These are phyloP conservation scores for Hirtodrosophila duncani DNA, from an alignment of 2,888 invertebrate genomes.

Conservation along the genomic window DNA sequence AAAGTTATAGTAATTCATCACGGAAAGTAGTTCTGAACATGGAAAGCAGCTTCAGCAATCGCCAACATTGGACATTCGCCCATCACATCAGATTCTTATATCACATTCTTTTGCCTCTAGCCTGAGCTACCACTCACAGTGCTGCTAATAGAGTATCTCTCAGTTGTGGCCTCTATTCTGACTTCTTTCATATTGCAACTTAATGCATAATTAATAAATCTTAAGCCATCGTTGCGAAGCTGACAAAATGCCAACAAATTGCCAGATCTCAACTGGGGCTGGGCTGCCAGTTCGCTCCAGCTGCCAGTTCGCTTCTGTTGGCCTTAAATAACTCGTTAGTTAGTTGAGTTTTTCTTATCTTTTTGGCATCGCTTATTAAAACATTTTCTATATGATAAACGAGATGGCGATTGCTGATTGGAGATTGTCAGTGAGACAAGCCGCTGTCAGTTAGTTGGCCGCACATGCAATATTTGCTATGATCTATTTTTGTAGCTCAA, in stretches of 20 bases:
- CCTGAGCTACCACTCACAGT: no score
- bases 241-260: slow-evolving; percentile 68
- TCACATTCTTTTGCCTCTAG: no score
- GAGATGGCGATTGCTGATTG: slow-evolving; percentile 56
- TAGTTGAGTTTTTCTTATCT: slow-evolving; percentile 59
- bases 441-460: slow-evolving; percentile 20
- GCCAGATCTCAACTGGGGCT: slow-evolving; percentile 14
- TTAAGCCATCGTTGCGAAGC: slow-evolving; percentile 27
- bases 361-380: slow-evolving; percentile 67
- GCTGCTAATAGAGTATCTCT: no score
- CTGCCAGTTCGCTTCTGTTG: slow-evolving; percentile 9
- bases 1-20: no score
- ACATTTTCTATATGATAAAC: slow-evolving; percentile 60
- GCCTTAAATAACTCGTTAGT: slow-evolving; percentile 67
- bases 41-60: no score
- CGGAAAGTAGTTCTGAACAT: no score
- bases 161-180: no score
- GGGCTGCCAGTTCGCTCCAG: not conserved
- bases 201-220: slow-evolving; percentile 62
- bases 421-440: slow-evolving; percentile 27
- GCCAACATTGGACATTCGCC: no score
- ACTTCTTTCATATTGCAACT: no score
- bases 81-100: no score
- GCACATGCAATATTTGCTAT: slow-evolving; percentile 31
- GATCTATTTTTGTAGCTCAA: slow-evolving; percentile 36